phyloP scores from a whole-genome alignment of 2,113 vertebrate species.

The Protomyctophum bolini region DNA sequence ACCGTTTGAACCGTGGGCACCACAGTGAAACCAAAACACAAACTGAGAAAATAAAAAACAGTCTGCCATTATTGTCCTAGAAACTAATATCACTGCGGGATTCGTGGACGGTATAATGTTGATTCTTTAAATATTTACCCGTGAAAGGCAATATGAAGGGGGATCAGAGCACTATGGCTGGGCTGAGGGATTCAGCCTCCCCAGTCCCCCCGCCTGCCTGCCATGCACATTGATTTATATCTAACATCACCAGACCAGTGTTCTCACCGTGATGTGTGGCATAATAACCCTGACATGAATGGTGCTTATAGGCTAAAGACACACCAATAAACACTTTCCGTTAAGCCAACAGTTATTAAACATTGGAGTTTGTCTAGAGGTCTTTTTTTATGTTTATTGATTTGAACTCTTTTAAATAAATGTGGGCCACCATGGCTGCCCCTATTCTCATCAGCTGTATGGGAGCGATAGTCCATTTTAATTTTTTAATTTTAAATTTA shows the following conservation, averaged over 20 bases:
- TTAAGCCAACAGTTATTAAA: too few species aligned
- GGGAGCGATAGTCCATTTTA: too few species aligned
- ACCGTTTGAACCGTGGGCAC: conserved; percentile 40
- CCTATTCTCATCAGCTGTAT: too few species aligned
- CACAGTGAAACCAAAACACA: conserved; percentile 55
- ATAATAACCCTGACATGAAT: too few species aligned
- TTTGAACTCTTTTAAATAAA: too few species aligned
- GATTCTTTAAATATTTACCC: conserved; percentile 55
- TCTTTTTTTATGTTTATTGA: too few species aligned
- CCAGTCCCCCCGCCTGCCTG: conserved; percentile 3
- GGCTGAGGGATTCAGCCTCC: conserved; percentile 4
- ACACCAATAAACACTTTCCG: too few species aligned
- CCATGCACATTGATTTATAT: neutral
- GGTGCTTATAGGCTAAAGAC: too few species aligned
- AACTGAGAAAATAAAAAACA: conserved; percentile 48
- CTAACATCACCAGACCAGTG: neutral
- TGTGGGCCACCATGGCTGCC: too few species aligned
- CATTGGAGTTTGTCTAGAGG: too few species aligned
- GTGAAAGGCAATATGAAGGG: conserved; percentile 43
- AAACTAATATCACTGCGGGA: conserved; percentile 35
- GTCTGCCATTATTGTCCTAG: conserved; percentile 37
- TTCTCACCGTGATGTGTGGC: too few species aligned
- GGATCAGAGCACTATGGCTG: conserved; percentile 23
- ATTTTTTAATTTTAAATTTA: too few species aligned
- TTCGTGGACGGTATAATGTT: conserved; percentile 36